Base-by-base conservation (phyloP, 2,797 vertebrate species). In the Clarias platycephalus region DNA sequence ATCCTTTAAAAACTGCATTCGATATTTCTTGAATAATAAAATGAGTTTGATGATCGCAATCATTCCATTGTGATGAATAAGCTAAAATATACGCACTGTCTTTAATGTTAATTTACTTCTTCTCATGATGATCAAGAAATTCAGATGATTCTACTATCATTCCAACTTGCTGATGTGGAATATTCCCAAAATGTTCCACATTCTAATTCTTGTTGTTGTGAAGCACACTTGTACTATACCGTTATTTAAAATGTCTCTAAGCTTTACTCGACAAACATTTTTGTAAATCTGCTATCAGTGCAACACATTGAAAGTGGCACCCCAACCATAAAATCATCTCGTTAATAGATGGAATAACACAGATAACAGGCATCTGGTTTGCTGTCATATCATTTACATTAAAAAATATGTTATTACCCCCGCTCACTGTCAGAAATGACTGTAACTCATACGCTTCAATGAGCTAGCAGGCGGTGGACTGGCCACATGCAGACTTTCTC, bases 401-500 rank as follows among this genome's bases (percentile, higher is more conserved):
- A 49, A 81, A 81, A 67, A 68, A 70, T 58, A 31, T 71, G 28
- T 57, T 81, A 37, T 70, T 70, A 49, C 60, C 71, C 26, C n/a
- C n/a, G 44, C 53, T 75, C 24, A 34, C 68, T 74, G 75, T 72
- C 76, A 80, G 83, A 84, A 79, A 62, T 72, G 68, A 84, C 77
- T 78, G 75, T 67, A 70, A 72, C 12, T 81, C 37, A 63, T 26
- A 67, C 34, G 44, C 66, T 40, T 58, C 63, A 15, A 66, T 16
- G 18, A 80, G 67, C 74, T 82, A 80, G 76, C 84, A 86, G 80
- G 82, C 63, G 4, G 74, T 24, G 44, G 58, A 68, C 80, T 79
- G 75, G 82, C 75, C 80, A 76, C 83, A 84, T 31, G 86, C 79
- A 84, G 79, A 6, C 86, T 77, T 86, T 66, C 57, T 34, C 86